phyloP scores from a whole-genome alignment of 2,888 invertebrate genomes.

The Rhagonycha lutea region DNA sequence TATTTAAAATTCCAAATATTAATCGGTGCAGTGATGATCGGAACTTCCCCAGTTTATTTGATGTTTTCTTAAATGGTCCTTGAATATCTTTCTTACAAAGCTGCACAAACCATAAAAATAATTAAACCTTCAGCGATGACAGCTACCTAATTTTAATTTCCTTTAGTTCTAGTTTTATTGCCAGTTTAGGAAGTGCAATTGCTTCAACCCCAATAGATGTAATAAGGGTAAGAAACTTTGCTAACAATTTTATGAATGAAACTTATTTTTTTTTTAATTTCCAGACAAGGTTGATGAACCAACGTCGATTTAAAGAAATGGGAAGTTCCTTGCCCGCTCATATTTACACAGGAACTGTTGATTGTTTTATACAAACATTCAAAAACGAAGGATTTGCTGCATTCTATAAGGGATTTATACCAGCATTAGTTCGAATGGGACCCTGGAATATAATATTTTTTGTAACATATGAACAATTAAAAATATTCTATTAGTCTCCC shows the following conservation, averaged over 20 bases:
- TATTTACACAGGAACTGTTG: constrained; percentile 81
- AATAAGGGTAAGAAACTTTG: constrained; percentile 70
- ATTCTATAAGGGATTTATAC: constrained; percentile 93
- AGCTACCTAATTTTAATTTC: constrained; percentile 3
- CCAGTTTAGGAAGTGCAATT: constrained; percentile 89
- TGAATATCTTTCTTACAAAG: too few species aligned
- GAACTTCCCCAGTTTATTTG: too few species aligned
- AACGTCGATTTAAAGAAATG: constrained; percentile 63
- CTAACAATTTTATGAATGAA: not conserved
- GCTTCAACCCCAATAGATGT: constrained; percentile 95
- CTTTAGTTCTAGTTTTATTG: constrained; percentile 83
- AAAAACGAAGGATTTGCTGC: constrained; percentile 85
- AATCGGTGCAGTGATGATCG: too few species aligned
- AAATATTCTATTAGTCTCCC: constrained; percentile 64
- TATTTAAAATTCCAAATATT: too few species aligned
- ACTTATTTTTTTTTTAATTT: constrained; percentile 41
- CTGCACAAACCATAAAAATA: too few species aligned
- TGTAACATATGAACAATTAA: constrained; percentile 90
- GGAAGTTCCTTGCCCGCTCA: constrained; percentile 59
- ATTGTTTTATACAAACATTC: constrained; percentile 73
- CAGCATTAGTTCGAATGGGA: constrained; percentile 94
- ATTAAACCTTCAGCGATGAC: not conserved
- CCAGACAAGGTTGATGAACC: constrained; percentile 94
- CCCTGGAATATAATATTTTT: constrained; percentile 98
- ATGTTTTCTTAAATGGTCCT: too few species aligned